These are phyloP conservation scores for Stictocephala bisonia DNA, from an alignment of 2,888 invertebrate genomes.

Conservation along the genomic window DNA sequence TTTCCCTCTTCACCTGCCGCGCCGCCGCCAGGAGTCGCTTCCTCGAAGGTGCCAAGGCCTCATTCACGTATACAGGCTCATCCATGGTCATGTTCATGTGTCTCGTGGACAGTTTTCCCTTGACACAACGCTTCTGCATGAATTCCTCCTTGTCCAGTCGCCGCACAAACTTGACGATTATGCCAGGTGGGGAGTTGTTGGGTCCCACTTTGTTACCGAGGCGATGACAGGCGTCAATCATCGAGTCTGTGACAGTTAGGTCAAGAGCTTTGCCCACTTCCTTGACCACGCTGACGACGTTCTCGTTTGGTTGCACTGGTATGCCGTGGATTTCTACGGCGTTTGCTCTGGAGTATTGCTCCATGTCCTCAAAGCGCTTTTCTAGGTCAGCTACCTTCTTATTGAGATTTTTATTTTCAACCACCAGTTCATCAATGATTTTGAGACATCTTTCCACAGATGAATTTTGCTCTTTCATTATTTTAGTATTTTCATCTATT, in stretches of 20 bases:
- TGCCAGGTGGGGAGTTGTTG: neutral
- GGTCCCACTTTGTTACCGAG: neutral
- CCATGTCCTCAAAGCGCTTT: slow-evolving; percentile 15
- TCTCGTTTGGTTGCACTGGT: slow-evolving; percentile 3
- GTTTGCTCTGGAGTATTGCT: slow-evolving; percentile 24
- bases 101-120: slow-evolving; percentile 17
- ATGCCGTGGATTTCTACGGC: slow-evolving; percentile 25
- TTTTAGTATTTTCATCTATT: neutral
- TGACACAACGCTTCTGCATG: too few relatives aligned
- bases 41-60: slow-evolving; percentile 15
- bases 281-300: slow-evolving; percentile 14
- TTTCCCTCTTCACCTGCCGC: slow-evolving; percentile 17
- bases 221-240: slow-evolving; percentile 39
- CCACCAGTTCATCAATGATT: neutral
- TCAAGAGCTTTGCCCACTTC: neutral
- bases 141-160: neutral
- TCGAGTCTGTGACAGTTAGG: neutral
- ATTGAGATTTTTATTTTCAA: neutral
- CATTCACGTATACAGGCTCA: slow-evolving; percentile 41
- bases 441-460: neutral
- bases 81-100: slow-evolving; percentile 13
- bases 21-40: slow-evolving; percentile 16
- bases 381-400: slow-evolving; percentile 6
- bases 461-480: neutral
- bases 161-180: slow-evolving; percentile 36